phyloP scores from a whole-genome alignment of 2,888 invertebrate genomes.

The Megaustenia siamemsis region DNA sequence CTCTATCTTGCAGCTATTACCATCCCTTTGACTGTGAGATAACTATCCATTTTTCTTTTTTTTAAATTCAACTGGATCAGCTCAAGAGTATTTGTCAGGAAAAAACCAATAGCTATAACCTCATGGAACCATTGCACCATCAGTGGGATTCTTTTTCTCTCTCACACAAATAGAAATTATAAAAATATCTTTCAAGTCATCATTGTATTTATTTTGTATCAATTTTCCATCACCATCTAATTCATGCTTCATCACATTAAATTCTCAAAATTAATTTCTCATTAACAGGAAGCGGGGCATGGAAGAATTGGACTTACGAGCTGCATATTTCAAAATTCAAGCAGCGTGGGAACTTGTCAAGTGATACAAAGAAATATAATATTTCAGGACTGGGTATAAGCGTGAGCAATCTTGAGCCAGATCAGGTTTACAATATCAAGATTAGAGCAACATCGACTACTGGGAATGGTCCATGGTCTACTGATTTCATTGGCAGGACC shows the following conservation, averaged over 20 bases:
- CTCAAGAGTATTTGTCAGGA: too few relatives aligned
- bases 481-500: constrained; percentile 87
- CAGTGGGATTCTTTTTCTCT: too few relatives aligned
- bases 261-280: background rate
- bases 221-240: background rate
- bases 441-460: constrained; percentile 89
- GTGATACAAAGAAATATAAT: constrained; percentile 55
- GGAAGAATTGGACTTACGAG: constrained; percentile 89
- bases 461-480: constrained; percentile 89
- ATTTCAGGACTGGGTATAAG: constrained; percentile 57
- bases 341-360: constrained; percentile 53
- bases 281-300: constrained; percentile 83
- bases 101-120: too few relatives aligned
- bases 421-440: constrained; percentile 88
- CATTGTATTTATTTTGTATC: too few relatives aligned
- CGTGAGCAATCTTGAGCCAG: constrained; percentile 82
- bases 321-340: constrained; percentile 81
- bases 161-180: too few relatives aligned
- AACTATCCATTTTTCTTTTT: too few relatives aligned
- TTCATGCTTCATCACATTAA: background rate
- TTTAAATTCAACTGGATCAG: too few relatives aligned
- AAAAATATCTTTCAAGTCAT: too few relatives aligned
- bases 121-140: too few relatives aligned
- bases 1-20: too few relatives aligned
- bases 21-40: too few relatives aligned